Conservation (phyloP, 2,797 vertebrate species). For the Acanthiza pusilla region DNA sequence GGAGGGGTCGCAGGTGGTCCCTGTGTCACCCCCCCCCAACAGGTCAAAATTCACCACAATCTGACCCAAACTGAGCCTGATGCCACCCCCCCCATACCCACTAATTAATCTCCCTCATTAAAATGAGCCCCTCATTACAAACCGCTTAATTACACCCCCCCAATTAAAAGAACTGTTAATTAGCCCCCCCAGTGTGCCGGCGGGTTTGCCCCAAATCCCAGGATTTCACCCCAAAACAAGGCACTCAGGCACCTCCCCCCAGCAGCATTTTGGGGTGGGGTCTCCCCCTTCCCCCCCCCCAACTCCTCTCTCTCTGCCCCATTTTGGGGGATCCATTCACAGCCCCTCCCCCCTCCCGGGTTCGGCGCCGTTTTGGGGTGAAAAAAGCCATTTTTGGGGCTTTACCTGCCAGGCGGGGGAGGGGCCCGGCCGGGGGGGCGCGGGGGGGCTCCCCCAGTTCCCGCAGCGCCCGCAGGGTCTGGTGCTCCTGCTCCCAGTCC, state of each 20-base stretch:
- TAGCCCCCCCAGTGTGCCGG: accelerated
- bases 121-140: accelerated
- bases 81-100: accelerated
- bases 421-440: not conserved
- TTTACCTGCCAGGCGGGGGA: not conserved
- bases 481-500: not conserved
- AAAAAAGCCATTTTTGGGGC: not conserved
- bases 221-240: not conserved
- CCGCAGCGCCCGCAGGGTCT: not conserved
- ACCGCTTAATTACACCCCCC: not conserved
- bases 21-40: not conserved
- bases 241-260: not conserved
- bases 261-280: not conserved
- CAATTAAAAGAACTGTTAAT: accelerated
- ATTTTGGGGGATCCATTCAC: not conserved
- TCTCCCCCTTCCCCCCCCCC: no score
- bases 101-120: not conserved
- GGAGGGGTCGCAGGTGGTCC: not conserved
- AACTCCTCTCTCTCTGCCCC: not conserved
- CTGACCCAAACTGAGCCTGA: not conserved
- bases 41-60: not conserved
- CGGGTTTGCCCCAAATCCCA: not conserved
- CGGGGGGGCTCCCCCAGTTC: not conserved
- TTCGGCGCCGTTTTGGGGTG: not conserved
- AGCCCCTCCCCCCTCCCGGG: not conserved